Evolutionary conservation across 1,140 invertebrate species (phyloP), one percentile per base, ranked within the genome.

Genomic region (Triops cancriformis): DNA sequence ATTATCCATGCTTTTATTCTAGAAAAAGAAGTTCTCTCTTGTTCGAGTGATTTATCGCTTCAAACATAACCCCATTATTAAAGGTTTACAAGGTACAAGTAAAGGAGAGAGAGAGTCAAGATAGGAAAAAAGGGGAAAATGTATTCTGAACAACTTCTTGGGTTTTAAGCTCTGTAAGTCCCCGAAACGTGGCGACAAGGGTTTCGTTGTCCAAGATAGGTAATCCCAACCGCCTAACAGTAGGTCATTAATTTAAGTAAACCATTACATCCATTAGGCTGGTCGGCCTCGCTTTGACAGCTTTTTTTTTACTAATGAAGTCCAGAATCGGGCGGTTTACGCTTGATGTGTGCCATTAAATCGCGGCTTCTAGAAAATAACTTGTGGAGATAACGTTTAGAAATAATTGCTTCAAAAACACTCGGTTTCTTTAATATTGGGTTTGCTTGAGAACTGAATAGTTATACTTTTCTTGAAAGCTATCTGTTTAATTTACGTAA

Each of bases 231-330:
- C 51, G 51, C 51, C 51, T n/a, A 64, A 64, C 23, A 64, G 3
- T 37, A 37, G 23, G n/a, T n/a, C 6, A 64, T 64, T 64, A 23
- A 64, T 64, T 64, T 64, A 14, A 64, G 51, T 64, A 64, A 37
- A 64, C 51, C 51, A 64, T 64, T 64, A n/a, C 51, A 64, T 64
- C 43, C 51, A 64, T 64, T 64, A 64, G 18, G 51, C 23, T 64
- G 10, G 51, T 64, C 23, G 23, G 51, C 14, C 31, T 37, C 18
- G 51, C 51, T 64, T 18, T 23, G 51, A 64, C 51, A 64, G 51
- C 51, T 64, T 64, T 37, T 37, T n/a, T 37, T 37, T 64, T 64
- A 64, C 51, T 64, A 18, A 64, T 64, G 18, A 64, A 64, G 51
- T 14, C 51, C 51, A 64, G n/a, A 64, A 23, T 64, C 18, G 3